phyloP scores from a whole-genome alignment of 2,888 invertebrate species.

The Drosophila borealis region DNA sequence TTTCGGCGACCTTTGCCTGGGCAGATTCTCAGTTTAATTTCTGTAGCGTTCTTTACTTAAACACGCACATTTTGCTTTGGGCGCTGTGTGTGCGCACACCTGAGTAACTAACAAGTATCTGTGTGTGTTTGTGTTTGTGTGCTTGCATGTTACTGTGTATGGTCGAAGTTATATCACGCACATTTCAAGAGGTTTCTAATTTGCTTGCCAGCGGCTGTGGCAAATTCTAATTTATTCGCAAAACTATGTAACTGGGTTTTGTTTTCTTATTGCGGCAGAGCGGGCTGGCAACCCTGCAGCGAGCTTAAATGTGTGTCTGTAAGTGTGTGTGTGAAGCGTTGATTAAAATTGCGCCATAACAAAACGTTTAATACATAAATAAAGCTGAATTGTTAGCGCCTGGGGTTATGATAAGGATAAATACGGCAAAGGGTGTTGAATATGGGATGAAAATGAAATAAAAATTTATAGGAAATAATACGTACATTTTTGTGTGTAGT shows the following conservation, averaged over 20 bases:
- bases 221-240: conserved; percentile 77
- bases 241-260: conserved; percentile 63
- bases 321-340: conserved; percentile 30
- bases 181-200: conserved; percentile 74
- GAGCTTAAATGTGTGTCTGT: conserved; percentile 8
- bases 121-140: conserved; percentile 2
- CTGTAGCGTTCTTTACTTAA: conserved; percentile 17
- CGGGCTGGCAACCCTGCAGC: conserved; percentile 22
- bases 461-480: not conserved
- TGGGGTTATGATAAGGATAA: conserved; percentile 26
- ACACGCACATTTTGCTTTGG: conserved; percentile 36
- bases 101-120: not conserved
- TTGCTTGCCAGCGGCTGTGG: conserved; percentile 65
- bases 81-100: conserved; percentile 1
- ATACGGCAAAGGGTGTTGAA: conserved; percentile 23
- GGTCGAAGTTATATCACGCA: conserved; percentile 65
- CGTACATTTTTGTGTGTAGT: not conserved
- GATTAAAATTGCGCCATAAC: conserved; percentile 51
- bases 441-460: conserved; percentile 4
- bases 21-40: conserved; percentile 15
- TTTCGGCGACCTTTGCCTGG: conserved; percentile 28
- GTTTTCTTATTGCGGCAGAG: conserved; percentile 14
- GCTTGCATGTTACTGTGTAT: conserved; percentile 23
- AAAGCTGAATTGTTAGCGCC: conserved; percentile 30
- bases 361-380: conserved; percentile 47